Percentiles rank a stretch among this genome's conserved stretches.
phyloP scores from a whole-genome alignment of 2,888 invertebrate species.

The Himalopsyche kuldschensis region DNA sequence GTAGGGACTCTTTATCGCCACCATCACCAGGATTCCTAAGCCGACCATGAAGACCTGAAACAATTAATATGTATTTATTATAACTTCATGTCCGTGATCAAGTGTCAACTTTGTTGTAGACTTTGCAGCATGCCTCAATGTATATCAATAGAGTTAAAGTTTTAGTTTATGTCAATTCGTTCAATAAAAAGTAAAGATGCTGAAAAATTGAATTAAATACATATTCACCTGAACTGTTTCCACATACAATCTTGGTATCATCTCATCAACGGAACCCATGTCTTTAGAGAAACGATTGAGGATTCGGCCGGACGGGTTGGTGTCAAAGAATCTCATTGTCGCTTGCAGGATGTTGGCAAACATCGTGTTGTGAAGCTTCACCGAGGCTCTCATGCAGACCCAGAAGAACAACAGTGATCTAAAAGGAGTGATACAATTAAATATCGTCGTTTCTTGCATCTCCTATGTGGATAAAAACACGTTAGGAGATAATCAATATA shows the following conservation, averaged over 20 bases:
- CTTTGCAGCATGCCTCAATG: too few species aligned
- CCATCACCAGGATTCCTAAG: slow-evolving; percentile 71
- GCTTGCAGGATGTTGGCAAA: slow-evolving; percentile 73
- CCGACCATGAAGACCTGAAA: slow-evolving; percentile 70
- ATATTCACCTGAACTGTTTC: slow-evolving; percentile 68
- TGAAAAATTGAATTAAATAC: slow-evolving; percentile 39
- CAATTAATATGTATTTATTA: slow-evolving; percentile 4
- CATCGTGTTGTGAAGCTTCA: slow-evolving; percentile 76
- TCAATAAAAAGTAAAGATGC: background rate
- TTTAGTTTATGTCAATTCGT: too few species aligned
- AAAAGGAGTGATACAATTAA: background rate
- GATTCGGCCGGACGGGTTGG: slow-evolving; percentile 80
- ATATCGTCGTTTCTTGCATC: too few species aligned
- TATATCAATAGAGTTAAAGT: too few species aligned
- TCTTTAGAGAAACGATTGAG: slow-evolving; percentile 86
- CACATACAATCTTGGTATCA: slow-evolving; percentile 66
- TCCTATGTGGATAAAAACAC: too few species aligned
- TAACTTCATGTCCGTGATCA: too few species aligned
- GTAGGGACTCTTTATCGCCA: slow-evolving; percentile 70
- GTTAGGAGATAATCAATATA: too few species aligned
- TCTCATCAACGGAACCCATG: slow-evolving; percentile 77
- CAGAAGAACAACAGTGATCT: slow-evolving; percentile 73
- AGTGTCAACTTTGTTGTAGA: too few species aligned
- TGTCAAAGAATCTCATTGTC: slow-evolving; percentile 82
- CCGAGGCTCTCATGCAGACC: slow-evolving; percentile 75